These are phyloP conservation scores for Endotricha flammealis DNA, from an alignment of 2,888 invertebrate genomes.

Conservation along the genomic window DNA sequence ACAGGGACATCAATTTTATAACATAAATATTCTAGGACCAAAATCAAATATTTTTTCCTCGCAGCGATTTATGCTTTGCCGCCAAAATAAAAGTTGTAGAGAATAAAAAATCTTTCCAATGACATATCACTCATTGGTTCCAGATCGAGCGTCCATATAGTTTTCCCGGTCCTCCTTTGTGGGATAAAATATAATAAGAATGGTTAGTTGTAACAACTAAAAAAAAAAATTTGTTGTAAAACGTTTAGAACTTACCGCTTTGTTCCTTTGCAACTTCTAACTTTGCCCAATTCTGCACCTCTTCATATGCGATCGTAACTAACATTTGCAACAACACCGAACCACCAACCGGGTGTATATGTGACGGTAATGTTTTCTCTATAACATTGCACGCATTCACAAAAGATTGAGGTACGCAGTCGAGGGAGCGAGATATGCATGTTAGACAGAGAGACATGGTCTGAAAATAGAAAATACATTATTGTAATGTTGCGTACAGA, in stretches of 20 bases:
- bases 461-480: conserved; percentile 38
- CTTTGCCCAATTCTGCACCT: conserved; percentile 75
- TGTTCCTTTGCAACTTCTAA: conserved; percentile 51
- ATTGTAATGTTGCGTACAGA: too few relatives aligned
- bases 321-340: conserved; percentile 86
- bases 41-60: too few relatives aligned
- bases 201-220: too few relatives aligned
- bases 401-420: conserved; percentile 81
- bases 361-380: conserved; percentile 83
- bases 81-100: too few relatives aligned
- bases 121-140: too few relatives aligned
- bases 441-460: conserved; percentile 86
- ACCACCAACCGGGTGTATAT: conserved; percentile 82
- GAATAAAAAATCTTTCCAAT: too few relatives aligned
- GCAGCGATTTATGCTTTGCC: too few relatives aligned
- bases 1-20: too few relatives aligned
- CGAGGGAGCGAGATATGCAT: conserved; percentile 83
- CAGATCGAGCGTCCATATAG: too few relatives aligned
- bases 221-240: conserved; percentile 13
- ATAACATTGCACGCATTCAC: conserved; percentile 78
- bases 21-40: too few relatives aligned
- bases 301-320: conserved; percentile 83
- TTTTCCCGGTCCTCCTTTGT: too few relatives aligned
- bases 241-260: conserved; percentile 31
- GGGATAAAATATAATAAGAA: too few relatives aligned